Evolutionary conservation across 2,888 invertebrate species (phyloP).

Genomic region (Acanthacorydalis orientalis): DNA sequence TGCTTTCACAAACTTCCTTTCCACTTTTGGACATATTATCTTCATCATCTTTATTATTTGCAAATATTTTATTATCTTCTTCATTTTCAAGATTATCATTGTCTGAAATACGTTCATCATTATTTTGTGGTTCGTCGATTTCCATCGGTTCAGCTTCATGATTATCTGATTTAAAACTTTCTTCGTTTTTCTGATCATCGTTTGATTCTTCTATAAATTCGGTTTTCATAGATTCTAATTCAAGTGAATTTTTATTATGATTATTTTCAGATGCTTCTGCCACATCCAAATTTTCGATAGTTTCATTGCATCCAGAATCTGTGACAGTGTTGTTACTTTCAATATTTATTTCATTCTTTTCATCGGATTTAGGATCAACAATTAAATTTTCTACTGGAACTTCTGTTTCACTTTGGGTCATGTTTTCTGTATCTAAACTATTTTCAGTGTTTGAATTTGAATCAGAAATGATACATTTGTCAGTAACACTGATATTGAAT

Average conservation of each 20-base stretch:
- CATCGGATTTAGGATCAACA: background rate
- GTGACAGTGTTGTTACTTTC: background rate
- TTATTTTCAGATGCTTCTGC: conserved; percentile 1
- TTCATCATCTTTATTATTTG: background rate
- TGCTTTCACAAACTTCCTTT: background rate
- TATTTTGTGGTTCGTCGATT: background rate
- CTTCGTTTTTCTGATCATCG: background rate
- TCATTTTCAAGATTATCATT: background rate
- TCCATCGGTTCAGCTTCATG: conserved; percentile 2
- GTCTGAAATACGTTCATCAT: background rate
- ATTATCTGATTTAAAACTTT: background rate
- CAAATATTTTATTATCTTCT: background rate
- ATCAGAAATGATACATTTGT: no score
- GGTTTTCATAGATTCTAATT: conserved; percentile 5
- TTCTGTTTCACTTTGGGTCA: no score
- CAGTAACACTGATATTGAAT: no score
- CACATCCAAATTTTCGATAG: background rate
- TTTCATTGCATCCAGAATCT: background rate
- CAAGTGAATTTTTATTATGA: background rate
- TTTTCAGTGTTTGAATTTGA: no score
- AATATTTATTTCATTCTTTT: background rate
- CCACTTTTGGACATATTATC: background rate
- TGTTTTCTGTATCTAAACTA: no score
- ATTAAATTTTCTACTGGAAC: background rate
- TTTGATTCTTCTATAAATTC: conserved; percentile 2